Conservation (phyloP, 2,888 invertebrate species). For the Prosopocoilus inquinatus region DNA sequence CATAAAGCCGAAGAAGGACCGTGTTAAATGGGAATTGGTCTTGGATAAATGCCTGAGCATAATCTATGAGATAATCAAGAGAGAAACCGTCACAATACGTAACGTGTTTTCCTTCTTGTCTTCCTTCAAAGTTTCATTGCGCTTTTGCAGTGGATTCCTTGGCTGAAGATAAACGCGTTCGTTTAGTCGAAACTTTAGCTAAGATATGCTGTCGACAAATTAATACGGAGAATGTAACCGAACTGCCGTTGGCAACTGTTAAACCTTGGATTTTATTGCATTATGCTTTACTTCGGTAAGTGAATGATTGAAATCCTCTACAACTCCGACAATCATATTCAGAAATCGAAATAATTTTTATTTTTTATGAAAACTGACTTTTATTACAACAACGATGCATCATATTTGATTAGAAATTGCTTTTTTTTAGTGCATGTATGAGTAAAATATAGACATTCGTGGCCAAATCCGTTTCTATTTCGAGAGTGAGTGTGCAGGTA, state of each 20-base stretch:
- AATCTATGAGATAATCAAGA: constrained; percentile 54
- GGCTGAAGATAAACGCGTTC: constrained; percentile 59
- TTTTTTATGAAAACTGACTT: no score
- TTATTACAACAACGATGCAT: no score
- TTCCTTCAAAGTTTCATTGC: neutral
- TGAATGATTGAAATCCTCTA: no score
- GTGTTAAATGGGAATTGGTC: constrained; percentile 46
- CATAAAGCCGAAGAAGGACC: constrained; percentile 51
- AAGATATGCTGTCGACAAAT: constrained; percentile 76
- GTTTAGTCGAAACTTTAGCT: constrained; percentile 72
- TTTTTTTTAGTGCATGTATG: no score
- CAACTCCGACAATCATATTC: no score
- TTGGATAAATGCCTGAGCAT: constrained; percentile 50
- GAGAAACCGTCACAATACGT: constrained; percentile 56
- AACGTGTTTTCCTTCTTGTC: constrained; percentile 29
- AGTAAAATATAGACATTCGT: no score
- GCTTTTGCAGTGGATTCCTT: constrained; percentile 47
- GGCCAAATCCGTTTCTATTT: no score
- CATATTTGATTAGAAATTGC: no score
- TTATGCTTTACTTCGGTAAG: constrained; percentile 66
- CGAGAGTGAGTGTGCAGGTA: no score
- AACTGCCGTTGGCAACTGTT: constrained; percentile 68
- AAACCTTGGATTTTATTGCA: constrained; percentile 83
- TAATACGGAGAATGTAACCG: constrained; percentile 65
- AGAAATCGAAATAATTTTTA: no score